These are phyloP conservation scores for Anticlea derivata DNA, from an alignment of 2,888 invertebrate genomes.

Conservation along the genomic window DNA sequence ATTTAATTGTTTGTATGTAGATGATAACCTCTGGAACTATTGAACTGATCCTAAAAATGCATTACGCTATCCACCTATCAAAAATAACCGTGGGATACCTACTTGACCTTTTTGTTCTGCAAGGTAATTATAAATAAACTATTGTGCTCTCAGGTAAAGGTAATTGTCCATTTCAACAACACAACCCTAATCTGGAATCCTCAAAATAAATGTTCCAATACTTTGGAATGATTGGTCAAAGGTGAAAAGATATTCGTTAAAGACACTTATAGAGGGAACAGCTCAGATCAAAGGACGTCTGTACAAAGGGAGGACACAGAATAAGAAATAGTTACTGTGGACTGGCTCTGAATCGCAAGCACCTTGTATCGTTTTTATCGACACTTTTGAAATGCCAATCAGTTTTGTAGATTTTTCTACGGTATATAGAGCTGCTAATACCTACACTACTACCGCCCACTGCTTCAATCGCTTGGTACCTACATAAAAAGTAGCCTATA, in stretches of 20 bases:
- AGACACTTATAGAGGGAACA: conserved; percentile 46
- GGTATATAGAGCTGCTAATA: not conserved
- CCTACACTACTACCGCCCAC: too few species aligned
- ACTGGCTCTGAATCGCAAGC: conserved; percentile 18
- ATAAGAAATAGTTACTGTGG: conserved; percentile 1
- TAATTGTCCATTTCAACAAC: not conserved
- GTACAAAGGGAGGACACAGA: conserved; percentile 56
- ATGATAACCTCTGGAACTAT: too few species aligned
- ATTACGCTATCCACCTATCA: too few species aligned
- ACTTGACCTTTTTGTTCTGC: too few species aligned
- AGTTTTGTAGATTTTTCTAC: conserved; percentile 28
- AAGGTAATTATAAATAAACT: too few species aligned
- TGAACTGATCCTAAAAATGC: too few species aligned
- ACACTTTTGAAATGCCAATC: conserved; percentile 35
- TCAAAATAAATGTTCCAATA: conserved; percentile 17
- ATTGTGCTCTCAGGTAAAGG: not conserved
- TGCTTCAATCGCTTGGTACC: too few species aligned
- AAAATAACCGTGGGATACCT: too few species aligned
- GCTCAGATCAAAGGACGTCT: conserved; percentile 56
- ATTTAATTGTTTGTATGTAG: too few species aligned
- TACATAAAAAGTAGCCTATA: too few species aligned
- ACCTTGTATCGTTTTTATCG: conserved; percentile 43
- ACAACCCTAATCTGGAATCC: conserved; percentile 1
- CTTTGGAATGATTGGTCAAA: conserved; percentile 57
- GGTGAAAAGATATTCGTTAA: conserved; percentile 58